phyloP scores from a whole-genome alignment of 2,888 invertebrate genomes.

The Fissipunctia ypsillon region DNA sequence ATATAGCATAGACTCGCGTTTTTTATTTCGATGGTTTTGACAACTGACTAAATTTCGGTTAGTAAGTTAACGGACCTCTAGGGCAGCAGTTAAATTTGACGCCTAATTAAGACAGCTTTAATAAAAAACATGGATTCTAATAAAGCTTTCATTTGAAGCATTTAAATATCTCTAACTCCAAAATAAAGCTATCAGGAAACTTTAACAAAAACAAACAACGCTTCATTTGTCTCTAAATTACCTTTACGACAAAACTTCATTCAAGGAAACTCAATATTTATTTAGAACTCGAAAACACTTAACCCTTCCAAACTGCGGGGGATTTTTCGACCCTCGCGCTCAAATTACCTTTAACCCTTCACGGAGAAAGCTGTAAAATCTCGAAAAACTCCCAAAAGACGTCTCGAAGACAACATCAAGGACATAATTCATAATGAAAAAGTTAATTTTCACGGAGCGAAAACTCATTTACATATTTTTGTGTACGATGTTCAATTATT shows the following conservation, averaged over 20 bases:
- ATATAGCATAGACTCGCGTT: no score
- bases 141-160: background rate
- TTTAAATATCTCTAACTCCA: constrained; percentile 14
- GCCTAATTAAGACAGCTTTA: no score
- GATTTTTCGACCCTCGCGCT: constrained; percentile 71
- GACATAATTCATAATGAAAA: constrained; percentile 91
- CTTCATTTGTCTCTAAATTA: constrained; percentile 63
- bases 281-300: constrained; percentile 70
- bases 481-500: constrained; percentile 86
- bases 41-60: no score
- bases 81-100: no score
- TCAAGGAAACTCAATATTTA: constrained; percentile 65
- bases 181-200: constrained; percentile 19
- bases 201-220: constrained; percentile 61
- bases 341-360: constrained; percentile 73
- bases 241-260: constrained; percentile 67
- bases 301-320: constrained; percentile 75
- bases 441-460: constrained; percentile 88
- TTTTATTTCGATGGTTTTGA: no score
- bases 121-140: no score
- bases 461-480: constrained; percentile 89
- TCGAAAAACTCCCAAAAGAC: constrained; percentile 89
- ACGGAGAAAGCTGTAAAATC: constrained; percentile 82
- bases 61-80: no score
- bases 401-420: constrained; percentile 83